Percentiles rank a stretch among this genome's conserved stretches.
Evolutionary conservation across 1,140 invertebrate species (phyloP).

Genomic region (Zaprionus capensis): DNA sequence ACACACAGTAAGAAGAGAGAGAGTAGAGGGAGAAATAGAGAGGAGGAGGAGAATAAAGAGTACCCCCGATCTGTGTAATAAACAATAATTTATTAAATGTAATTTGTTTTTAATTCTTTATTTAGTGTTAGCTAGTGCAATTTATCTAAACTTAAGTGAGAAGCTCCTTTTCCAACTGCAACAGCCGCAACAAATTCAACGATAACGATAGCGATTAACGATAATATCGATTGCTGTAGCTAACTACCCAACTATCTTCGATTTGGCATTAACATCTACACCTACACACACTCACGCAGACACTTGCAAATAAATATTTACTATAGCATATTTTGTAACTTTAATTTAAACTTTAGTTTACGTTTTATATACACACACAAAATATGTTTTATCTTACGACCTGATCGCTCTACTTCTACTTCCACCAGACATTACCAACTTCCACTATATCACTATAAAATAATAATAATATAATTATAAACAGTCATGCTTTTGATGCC

Average conservation of each 20-base stretch:
- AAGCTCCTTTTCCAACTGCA: slow-evolving; percentile 27
- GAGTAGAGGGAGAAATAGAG: slow-evolving; percentile 13
- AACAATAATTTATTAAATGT: slow-evolving; percentile 77
- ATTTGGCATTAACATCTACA: slow-evolving; percentile 68
- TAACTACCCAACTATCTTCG: slow-evolving; percentile 33
- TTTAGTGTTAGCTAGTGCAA: slow-evolving; percentile 84
- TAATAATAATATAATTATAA: slow-evolving; percentile 50
- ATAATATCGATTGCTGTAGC: slow-evolving; percentile 19
- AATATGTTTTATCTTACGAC: slow-evolving; percentile 22
- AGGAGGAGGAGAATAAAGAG: background rate
- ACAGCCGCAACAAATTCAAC: slow-evolving; percentile 9
- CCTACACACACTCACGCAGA: slow-evolving; percentile 34
- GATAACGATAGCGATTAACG: slow-evolving; percentile 15
- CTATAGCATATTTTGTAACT: slow-evolving; percentile 69
- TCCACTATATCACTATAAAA: slow-evolving; percentile 26
- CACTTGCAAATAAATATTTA: slow-evolving; percentile 19
- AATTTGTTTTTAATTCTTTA: slow-evolving; percentile 82
- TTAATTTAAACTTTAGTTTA: slow-evolving; percentile 65
- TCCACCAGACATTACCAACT: slow-evolving; percentile 29
- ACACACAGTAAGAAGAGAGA: background rate
- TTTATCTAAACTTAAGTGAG: slow-evolving; percentile 70
- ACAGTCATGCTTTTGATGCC: slow-evolving; percentile 80
- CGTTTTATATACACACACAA: slow-evolving; percentile 53
- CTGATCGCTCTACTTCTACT: slow-evolving; percentile 27
- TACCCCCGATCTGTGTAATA: slow-evolving; percentile 47